Evolutionary conservation across 2,888 invertebrate species (phyloP).

Genomic region (Trissonchulus latispiculum): DNA sequence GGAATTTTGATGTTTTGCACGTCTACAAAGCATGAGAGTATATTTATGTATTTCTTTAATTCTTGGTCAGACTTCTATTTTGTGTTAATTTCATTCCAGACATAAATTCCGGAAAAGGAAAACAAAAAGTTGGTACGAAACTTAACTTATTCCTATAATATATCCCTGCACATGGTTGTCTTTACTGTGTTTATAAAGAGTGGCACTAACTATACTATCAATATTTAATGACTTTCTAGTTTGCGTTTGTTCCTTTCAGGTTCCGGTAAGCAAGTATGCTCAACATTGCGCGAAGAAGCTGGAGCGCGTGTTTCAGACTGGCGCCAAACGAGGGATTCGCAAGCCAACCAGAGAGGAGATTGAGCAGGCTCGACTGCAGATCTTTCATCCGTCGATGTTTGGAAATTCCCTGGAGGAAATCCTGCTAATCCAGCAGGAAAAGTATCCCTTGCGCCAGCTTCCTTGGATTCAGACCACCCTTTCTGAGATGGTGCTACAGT

Average conservation of each 20-base stretch:
- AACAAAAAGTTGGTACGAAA: too few relatives aligned
- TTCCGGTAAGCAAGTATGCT: conserved; percentile 46
- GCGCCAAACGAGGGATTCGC: conserved; percentile 72
- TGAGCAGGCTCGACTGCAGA: conserved; percentile 57
- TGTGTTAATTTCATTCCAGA: too few relatives aligned
- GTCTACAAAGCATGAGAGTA: too few relatives aligned
- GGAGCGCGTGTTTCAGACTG: conserved; percentile 68
- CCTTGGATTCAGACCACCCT: conserved; percentile 94
- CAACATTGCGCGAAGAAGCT: conserved; percentile 78
- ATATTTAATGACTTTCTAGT: too few relatives aligned
- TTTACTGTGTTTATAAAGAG: too few relatives aligned
- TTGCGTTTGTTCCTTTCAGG: conserved; percentile 8
- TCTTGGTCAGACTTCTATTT: too few relatives aligned
- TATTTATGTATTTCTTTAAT: too few relatives aligned
- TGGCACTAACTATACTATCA: too few relatives aligned
- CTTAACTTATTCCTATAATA: too few relatives aligned
- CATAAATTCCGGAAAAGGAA: too few relatives aligned
- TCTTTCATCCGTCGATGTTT: conserved; percentile 92
- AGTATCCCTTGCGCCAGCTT: conserved; percentile 64
- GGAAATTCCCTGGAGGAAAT: conserved; percentile 84
- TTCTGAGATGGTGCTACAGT: conserved; percentile 73
- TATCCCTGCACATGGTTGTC: too few relatives aligned
- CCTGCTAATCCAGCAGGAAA: conserved; percentile 69
- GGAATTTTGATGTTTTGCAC: too few relatives aligned
- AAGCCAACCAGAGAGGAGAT: conserved; percentile 60